Evolutionary conservation across 2,888 invertebrate species (phyloP), one percentile per base, ranked within the genome.

Genomic region (Ectemnius lituratus): DNA sequence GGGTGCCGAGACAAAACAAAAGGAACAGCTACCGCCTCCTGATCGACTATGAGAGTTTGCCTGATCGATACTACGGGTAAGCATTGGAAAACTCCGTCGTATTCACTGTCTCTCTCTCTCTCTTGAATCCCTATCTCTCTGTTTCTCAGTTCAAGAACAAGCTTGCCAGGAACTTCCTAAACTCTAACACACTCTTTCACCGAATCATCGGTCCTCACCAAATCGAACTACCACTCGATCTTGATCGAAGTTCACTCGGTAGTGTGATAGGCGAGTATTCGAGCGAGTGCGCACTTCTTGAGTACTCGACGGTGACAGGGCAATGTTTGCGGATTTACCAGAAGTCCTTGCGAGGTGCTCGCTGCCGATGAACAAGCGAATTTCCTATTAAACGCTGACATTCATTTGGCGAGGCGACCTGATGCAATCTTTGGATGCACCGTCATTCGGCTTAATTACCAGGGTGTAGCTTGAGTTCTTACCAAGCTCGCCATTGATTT

Each of bases 1-100:
- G 70, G 52, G 27, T 23, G 62, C 56, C 59, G 57, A 70, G 64
- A 71, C 75, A 68, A 71, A 75, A 67, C 67, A 62, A 69, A 37
- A 70, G 72, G 67, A 60, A 60, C 61, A 57, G 60, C 20, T 28
- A 49, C 20, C 60, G 58, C 0, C 49, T 49, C 13, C 52, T 23
- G 62, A 49, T 62, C 62, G 52, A 62, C 49, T 27, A 47, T 23
- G 68, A 52, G 61, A 64, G 69, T 57, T 73, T 46, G 64, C 52
- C 14, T 16, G 56, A 28, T 23, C 64, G 37, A 62, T 62, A 16
- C 49, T 23, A 0, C 57, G 45, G 56, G 56, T 45, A 57, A 56
- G 45, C 64, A 64, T 58, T 62, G 52, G 67, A 72, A 68, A 72
- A 69, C 49, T 57, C 59, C 57, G 58, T 46, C 57, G 52, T 64